Conservation (phyloP, 2,888 invertebrate species). For the Euplexia lucipara region DNA sequence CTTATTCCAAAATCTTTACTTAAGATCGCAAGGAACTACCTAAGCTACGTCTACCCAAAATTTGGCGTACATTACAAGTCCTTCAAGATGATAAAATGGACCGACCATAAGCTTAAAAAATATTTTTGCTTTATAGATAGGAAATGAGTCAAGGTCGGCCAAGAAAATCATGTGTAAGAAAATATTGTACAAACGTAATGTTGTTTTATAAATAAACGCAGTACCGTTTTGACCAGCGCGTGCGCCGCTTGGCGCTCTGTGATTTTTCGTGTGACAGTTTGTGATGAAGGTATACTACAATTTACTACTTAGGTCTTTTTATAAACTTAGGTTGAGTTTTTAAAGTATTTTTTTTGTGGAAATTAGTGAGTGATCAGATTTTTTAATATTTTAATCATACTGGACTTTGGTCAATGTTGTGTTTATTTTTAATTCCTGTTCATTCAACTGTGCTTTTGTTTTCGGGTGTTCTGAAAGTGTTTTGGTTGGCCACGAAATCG, state of each 20-base stretch:
- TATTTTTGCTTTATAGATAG: conserved; percentile 65
- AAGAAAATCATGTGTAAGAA: conserved; percentile 76
- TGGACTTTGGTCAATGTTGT: conserved; percentile 26
- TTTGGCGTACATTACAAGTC: not conserved
- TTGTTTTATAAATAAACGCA: conserved; percentile 87
- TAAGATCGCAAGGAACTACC: not conserved
- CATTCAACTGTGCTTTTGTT: conserved; percentile 31
- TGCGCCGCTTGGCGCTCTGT: conserved; percentile 62
- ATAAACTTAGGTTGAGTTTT: not conserved
- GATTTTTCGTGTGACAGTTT: conserved; percentile 60
- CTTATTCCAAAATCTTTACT: not conserved
- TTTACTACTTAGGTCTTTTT: conserved; percentile 19
- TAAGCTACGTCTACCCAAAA: not conserved
- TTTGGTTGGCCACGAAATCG: not conserved
- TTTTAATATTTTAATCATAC: not conserved
- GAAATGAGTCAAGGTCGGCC: conserved; percentile 87
- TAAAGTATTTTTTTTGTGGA: not conserved
- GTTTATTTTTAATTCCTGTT: conserved; percentile 55
- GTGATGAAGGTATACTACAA: conserved; percentile 61
- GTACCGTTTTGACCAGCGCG: conserved; percentile 76
- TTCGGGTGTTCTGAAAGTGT: not conserved
- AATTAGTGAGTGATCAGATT: not conserved
- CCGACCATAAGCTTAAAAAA: conserved; percentile 32
- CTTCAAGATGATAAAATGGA: conserved; percentile 1
- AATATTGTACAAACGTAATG: conserved; percentile 86